A percentile compares a stretch with the other conserved stretches of the same genome.
phyloP scores from a whole-genome alignment of 2,888 invertebrate species.

The Xanthorhoe designata region DNA sequence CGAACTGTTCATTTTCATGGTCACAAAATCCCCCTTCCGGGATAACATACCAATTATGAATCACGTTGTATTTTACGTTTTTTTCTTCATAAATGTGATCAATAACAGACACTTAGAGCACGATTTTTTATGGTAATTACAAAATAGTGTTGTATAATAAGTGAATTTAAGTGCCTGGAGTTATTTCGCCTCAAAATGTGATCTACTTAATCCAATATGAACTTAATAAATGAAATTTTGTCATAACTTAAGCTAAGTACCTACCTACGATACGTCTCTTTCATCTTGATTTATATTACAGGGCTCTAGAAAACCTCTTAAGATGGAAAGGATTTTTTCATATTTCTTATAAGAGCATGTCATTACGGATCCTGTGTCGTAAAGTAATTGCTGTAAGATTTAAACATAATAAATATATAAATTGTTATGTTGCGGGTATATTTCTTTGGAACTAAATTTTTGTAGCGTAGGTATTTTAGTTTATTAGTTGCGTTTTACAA shows the following conservation, averaged over 20 bases:
- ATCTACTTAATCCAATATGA: slow-evolving; percentile 55
- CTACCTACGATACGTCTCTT: slow-evolving; percentile 56
- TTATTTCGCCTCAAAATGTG: slow-evolving; percentile 51
- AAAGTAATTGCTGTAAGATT: slow-evolving; percentile 40
- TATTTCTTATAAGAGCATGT: slow-evolving; percentile 44
- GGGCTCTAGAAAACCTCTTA: slow-evolving; percentile 53
- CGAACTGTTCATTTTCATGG: too few species aligned
- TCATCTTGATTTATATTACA: slow-evolving; percentile 70
- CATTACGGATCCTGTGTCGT: slow-evolving; percentile 37
- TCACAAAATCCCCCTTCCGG: too few species aligned
- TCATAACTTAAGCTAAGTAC: slow-evolving; percentile 67
- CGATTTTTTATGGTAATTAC: too few species aligned
- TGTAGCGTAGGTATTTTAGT: too few species aligned
- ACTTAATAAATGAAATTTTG: slow-evolving; percentile 57
- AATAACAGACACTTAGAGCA: too few species aligned
- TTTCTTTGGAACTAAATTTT: background rate
- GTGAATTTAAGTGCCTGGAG: background rate
- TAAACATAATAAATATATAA: slow-evolving; percentile 27
- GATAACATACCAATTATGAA: too few species aligned
- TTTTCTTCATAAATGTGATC: too few species aligned
- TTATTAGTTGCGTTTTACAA: too few species aligned
- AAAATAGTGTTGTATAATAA: too few species aligned
- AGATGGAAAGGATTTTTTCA: slow-evolving; percentile 49
- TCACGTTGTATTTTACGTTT: too few species aligned
- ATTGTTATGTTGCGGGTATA: slow-evolving; percentile 8